Evolutionary conservation across 37 sponge, comb jelly and placozoan genomes (phyloP).

Genomic region (Spongia lamella): DNA sequence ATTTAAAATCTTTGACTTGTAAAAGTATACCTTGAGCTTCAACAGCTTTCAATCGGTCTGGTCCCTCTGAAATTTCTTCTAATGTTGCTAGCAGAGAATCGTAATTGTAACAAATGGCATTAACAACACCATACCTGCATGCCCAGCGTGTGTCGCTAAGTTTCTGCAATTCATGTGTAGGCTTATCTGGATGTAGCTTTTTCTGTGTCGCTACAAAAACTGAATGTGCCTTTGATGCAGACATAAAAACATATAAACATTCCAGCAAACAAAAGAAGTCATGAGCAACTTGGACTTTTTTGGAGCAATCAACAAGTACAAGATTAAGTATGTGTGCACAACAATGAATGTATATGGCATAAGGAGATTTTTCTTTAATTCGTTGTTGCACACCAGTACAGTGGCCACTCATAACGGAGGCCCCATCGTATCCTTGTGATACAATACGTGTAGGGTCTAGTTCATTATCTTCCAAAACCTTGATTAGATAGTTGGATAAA

Average conservation of each 20-base stretch:
- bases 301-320: constrained; percentile 32
- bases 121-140: constrained; percentile 19
- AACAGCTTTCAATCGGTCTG: constrained; percentile 7
- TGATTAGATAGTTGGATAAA: constrained; percentile 56
- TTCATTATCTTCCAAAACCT: constrained; percentile 29
- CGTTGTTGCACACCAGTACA: too few species aligned
- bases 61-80: constrained; percentile 12
- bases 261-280: constrained; percentile 42
- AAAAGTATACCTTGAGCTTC: constrained; percentile 21
- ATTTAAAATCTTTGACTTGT: constrained; percentile 6
- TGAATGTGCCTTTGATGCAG: constrained; percentile 33
- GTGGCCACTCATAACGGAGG: constrained; percentile 70
- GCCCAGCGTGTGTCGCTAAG: constrained; percentile 45
- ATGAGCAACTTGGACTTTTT: constrained; percentile 10
- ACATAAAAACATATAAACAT: constrained; percentile 33
- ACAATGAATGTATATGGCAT: constrained; percentile 36
- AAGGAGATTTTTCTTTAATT: constrained; percentile 56
- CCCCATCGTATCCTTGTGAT: constrained; percentile 68
- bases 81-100: constrained; percentile 15
- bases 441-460: constrained; percentile 41
- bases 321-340: constrained; percentile 20
- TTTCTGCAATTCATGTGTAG: constrained; percentile 22
- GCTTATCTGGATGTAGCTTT: constrained; percentile 42
- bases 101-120: constrained; percentile 14
- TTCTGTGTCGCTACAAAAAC: constrained; percentile 23